These are phyloP conservation scores for Heliconius melpomene DNA, from an alignment of 1,140 invertebrate species.

Conservation along the genomic window DNA sequence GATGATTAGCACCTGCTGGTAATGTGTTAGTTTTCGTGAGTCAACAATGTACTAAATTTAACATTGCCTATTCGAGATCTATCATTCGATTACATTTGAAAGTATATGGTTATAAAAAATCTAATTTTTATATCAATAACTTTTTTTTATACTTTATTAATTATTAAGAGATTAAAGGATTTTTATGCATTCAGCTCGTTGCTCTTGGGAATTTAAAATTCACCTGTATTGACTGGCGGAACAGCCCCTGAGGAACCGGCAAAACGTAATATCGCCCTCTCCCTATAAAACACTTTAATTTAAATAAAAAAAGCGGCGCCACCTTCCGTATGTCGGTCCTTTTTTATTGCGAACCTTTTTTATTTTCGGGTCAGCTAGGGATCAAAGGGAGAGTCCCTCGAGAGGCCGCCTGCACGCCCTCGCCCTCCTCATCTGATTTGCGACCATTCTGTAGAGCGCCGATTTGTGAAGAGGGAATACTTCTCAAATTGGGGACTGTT, in stretches of 20 bases:
- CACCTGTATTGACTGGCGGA: slow-evolving; percentile 62
- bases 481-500: slow-evolving; percentile 74
- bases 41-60: slow-evolving; percentile 65
- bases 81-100: too few species aligned
- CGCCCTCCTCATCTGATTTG: slow-evolving; percentile 70
- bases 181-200: slow-evolving; percentile 48
- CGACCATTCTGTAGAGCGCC: slow-evolving; percentile 70
- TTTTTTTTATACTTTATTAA: slow-evolving; percentile 29
- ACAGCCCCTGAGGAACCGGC: slow-evolving; percentile 69
- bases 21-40: slow-evolving; percentile 53
- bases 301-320: slow-evolving; percentile 81
- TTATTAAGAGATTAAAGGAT: slow-evolving; percentile 33
- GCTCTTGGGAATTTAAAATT: slow-evolving; percentile 54
- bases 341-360: slow-evolving; percentile 80
- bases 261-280: slow-evolving; percentile 78
- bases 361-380: slow-evolving; percentile 80
- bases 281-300: slow-evolving; percentile 81
- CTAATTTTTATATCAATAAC: too few species aligned
- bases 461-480: slow-evolving; percentile 78
- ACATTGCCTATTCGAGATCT: slow-evolving; percentile 20
- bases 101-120: too few species aligned
- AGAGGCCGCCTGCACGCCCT: slow-evolving; percentile 54
- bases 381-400: slow-evolving; percentile 77
- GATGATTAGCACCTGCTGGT: slow-evolving; percentile 48
- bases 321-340: slow-evolving; percentile 80